Base-by-base conservation (phyloP, 2,888 invertebrate genomes). In the Andrena chrysosceles region DNA sequence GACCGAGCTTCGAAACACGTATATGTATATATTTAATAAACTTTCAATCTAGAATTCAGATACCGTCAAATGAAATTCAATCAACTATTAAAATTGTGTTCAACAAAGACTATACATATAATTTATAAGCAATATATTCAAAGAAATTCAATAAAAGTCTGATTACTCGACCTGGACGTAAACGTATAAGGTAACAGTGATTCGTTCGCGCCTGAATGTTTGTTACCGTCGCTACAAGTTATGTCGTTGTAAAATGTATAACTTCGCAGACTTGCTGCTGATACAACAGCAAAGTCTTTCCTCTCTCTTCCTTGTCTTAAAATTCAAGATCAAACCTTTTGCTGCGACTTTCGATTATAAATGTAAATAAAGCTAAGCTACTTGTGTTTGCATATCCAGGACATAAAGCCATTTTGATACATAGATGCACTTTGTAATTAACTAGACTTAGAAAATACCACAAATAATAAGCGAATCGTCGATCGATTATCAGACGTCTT, bases 401-500 rank as follows among this genome's bases (percentile, higher is more conserved):
- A 70, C 52, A 73, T 52, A 72, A 81, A 63, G 59, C 23, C n/a
- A 23, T 52, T n/a, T 56, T 26, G 64, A 59, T 77, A 77, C 64
- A 56, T 16, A 52, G 7, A 23, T 66, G 54, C 23, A 48, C 8
- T 31, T 23, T 68, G 35, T 26, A 73, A 73, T 33, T 20, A 63
- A 71, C 16, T 42, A 33, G 6, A 59, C 10, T 52, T 74, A 73
- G 7, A 63, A 31, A 66, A 64, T 81, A 66, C 60, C 62, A 66
- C 56, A 49, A 79, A 62, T 33, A 52, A 69, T 68, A 80, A 84
- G 70, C 59, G 72, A 87, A 80, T 49, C 63, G 60, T 31, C 20
- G 63, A 23, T 77, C 56, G 64, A 67, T 76, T 33, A 60, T 60
- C 71, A 66, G 62, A 6, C 31, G 77, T 83, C 77, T 89, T 87